phyloP scores from a whole-genome alignment of 2,888 invertebrate species.

The Nephrotoma guestfalica region DNA sequence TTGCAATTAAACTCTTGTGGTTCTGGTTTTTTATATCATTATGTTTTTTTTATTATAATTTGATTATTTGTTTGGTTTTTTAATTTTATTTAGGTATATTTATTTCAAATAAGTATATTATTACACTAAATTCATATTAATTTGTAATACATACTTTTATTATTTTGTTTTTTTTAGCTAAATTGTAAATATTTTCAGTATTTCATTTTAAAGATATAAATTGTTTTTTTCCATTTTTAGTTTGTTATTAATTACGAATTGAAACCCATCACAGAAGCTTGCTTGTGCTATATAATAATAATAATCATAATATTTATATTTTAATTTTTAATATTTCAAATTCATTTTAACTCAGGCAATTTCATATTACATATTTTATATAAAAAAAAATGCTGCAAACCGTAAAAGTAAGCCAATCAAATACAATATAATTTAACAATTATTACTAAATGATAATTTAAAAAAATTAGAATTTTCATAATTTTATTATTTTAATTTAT shows the following conservation, averaged over 20 bases:
- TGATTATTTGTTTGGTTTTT: not conserved
- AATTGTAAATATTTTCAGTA: not conserved
- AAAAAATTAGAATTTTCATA: not conserved
- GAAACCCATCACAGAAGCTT: slow-evolving; percentile 4
- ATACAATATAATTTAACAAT: not conserved
- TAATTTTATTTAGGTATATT: not conserved
- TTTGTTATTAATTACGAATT: not conserved
- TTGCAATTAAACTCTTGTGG: not conserved
- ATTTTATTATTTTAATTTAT: not conserved
- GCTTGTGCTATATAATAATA: not conserved
- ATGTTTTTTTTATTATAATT: not conserved
- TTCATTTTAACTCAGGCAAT: not conserved
- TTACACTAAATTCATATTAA: not conserved
- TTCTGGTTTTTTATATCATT: not conserved
- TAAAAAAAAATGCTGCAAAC: not conserved
- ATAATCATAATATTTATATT: not conserved
- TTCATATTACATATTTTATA: not conserved
- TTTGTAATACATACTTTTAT: not conserved
- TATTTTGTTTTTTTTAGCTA: not conserved
- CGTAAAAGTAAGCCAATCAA: not conserved
- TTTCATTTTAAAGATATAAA: not conserved
- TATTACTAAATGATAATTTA: not conserved
- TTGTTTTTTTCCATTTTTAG: not conserved
- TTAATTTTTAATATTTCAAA: not conserved
- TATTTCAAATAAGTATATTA: not conserved